Percentiles rank a stretch among this genome's conserved stretches.
Evolutionary conservation across 2,797 vertebrate genomes (phyloP).

Genomic region (Rhynchonycteris naso): DNA sequence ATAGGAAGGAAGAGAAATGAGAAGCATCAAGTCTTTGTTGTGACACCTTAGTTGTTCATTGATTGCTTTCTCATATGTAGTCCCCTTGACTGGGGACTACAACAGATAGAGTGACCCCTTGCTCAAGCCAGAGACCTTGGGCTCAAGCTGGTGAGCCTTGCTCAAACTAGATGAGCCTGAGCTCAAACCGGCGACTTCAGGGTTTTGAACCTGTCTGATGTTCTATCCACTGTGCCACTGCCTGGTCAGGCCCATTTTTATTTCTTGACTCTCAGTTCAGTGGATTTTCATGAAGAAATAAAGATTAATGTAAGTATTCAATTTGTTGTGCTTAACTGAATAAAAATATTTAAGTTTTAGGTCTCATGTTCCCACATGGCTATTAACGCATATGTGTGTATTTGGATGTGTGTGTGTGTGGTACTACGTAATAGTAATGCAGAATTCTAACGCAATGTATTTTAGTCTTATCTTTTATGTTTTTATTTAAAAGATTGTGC

Average conservation of each 20-base stretch:
- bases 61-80: no score
- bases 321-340: neutral
- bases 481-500: constrained; percentile 39
- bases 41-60: no score
- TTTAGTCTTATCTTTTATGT: neutral
- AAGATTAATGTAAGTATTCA: neutral
- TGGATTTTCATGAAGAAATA: constrained; percentile 1
- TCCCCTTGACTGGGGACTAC: no score
- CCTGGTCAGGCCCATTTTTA: neutral
- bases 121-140: no score
- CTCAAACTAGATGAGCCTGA: no score
- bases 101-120: no score
- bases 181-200: no score
- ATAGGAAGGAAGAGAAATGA: no score
- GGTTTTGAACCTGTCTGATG: no score
- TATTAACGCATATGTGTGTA: neutral
- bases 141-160: no score
- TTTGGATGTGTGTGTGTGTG: neutral
- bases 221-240: no score
- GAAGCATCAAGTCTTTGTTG: no score
- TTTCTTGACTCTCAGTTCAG: neutral
- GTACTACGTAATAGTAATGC: neutral
- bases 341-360: neutral
- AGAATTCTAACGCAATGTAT: neutral
- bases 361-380: neutral